These are phyloP conservation scores for Thalassophryne amazonica DNA, from an alignment of 2,797 vertebrate species.

Conservation along the genomic window DNA sequence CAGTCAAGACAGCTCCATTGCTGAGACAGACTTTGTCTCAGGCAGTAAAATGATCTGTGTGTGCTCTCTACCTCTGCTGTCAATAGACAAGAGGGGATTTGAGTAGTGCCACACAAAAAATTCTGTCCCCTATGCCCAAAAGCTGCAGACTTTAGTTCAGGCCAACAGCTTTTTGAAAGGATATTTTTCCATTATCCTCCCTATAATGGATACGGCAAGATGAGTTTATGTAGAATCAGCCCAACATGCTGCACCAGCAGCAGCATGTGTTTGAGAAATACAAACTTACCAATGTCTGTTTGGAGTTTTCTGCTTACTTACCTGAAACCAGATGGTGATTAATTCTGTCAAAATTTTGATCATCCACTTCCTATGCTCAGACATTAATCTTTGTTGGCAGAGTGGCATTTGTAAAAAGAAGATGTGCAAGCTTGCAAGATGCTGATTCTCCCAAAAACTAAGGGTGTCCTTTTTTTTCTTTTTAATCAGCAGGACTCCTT, in stretches of 20 bases:
- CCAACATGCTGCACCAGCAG: background rate
- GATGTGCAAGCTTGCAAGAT: no score
- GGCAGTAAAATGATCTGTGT: constrained; percentile 37
- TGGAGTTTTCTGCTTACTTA: no score
- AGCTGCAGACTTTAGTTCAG: constrained; percentile 20
- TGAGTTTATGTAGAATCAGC: constrained; percentile 10
- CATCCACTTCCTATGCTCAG: no score
- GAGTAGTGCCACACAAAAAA: constrained; percentile 21
- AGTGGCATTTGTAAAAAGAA: no score
- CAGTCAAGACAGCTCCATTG: constrained; percentile 19
- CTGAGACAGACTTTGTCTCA: constrained; percentile 22
- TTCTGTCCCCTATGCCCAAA: constrained; percentile 15
- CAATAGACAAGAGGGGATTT: constrained; percentile 29
- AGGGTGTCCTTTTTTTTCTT: no score
- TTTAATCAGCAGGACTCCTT: no score
- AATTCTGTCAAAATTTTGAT: no score
- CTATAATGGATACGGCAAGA: background rate
- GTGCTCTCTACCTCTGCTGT: constrained; percentile 3
- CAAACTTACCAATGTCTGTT: no score
- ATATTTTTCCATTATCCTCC: background rate
- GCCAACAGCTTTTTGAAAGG: constrained; percentile 26
- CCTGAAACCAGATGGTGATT: no score
- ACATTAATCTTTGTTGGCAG: no score
- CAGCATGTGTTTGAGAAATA: no score
- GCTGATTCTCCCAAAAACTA: no score